phyloP scores from a whole-genome alignment of 2,113 vertebrate species.

The Tyrannus savana region DNA sequence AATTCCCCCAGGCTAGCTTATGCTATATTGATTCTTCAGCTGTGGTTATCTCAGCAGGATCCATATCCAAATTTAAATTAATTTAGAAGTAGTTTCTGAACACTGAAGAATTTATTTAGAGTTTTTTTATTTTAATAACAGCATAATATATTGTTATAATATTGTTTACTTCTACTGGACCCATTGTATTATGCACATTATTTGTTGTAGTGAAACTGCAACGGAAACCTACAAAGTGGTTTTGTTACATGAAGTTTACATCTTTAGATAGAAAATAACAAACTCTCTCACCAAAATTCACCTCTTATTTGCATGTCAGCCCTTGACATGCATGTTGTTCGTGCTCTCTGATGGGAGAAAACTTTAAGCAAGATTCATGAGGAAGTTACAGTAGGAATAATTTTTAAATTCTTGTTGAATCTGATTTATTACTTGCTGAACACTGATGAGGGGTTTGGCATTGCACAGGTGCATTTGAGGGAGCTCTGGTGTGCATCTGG shows the following conservation, averaged over 20 bases:
- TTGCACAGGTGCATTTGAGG: not conserved
- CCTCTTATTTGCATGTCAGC: not conserved
- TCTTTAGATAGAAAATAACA: not conserved
- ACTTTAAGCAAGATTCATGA: not conserved
- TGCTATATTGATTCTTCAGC: not conserved
- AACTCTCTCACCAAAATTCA: not conserved
- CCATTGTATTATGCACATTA: not conserved
- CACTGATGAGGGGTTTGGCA: not conserved
- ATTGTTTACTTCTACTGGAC: not conserved
- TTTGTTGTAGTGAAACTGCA: not conserved
- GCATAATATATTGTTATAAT: not conserved
- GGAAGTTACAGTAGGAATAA: not conserved
- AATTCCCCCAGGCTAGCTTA: not conserved
- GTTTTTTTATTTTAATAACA: not conserved
- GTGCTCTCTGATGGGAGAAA: not conserved
- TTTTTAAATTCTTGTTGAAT: not conserved
- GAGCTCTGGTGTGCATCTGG: not conserved
- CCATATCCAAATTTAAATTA: not conserved
- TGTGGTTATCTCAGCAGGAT: not conserved
- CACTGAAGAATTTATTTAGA: not conserved
- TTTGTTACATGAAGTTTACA: not conserved
- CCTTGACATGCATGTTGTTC: not conserved
- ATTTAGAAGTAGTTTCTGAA: not conserved
- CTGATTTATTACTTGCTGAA: not conserved
- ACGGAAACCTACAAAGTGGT: not conserved